Conservation (phyloP, 2,797 vertebrate species). For the Margarornis squamiger region DNA sequence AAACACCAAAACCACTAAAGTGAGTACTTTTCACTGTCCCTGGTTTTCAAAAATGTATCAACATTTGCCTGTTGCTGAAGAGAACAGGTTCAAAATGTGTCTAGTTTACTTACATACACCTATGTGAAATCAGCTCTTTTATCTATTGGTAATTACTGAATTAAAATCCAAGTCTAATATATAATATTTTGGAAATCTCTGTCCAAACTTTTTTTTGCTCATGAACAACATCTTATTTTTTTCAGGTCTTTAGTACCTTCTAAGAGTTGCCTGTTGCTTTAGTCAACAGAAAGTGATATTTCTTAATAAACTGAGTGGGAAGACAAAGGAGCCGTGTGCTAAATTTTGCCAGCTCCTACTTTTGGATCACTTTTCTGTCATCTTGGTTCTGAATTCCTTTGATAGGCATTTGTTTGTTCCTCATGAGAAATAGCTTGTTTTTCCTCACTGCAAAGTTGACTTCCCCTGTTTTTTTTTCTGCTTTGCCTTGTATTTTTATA, state of each 20-base stretch:
- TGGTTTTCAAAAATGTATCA: not conserved
- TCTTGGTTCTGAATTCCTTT: conserved; percentile 75
- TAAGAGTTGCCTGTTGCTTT: conserved; percentile 85
- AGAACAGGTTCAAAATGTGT: not conserved
- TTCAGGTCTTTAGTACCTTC: conserved; percentile 81
- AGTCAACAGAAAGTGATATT: conserved; percentile 85
- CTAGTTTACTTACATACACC: not conserved
- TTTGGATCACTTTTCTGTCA: conserved; percentile 83
- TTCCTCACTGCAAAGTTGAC: not conserved
- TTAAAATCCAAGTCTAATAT: not conserved
- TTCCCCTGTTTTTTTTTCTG: not conserved
- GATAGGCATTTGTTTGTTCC: conserved; percentile 34
- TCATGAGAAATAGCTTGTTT: not conserved
- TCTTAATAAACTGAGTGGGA: conserved; percentile 77
- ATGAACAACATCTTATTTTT: conserved; percentile 43
- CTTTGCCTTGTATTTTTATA: not conserved
- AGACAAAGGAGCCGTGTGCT: conserved; percentile 79
- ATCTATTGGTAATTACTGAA: not conserved
- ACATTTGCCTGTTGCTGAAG: not conserved
- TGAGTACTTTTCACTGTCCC: not conserved
- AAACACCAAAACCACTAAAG: not conserved
- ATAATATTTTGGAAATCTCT: not conserved
- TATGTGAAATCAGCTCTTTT: not conserved
- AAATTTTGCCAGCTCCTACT: conserved; percentile 83
- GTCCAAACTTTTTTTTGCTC: not conserved